These are phyloP conservation scores for Leucoptera coffeella DNA, from an alignment of 2,888 invertebrate genomes.

Conservation along the genomic window DNA sequence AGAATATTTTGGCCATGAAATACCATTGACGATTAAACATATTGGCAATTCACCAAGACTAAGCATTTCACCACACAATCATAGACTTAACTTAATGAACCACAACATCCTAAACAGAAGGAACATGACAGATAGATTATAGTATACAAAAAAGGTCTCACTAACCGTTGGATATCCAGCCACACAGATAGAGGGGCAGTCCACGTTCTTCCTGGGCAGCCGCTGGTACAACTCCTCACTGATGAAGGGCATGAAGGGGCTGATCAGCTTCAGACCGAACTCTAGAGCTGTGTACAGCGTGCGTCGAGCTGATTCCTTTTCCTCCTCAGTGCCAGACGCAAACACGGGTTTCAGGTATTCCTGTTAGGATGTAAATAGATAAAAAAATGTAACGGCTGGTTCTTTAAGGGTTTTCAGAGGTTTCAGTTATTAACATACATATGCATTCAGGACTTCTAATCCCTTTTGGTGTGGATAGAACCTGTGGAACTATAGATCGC, in stretches of 20 bases:
- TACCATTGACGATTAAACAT: too few species aligned
- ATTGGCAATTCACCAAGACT: too few species aligned
- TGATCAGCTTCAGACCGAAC: constrained; percentile 76
- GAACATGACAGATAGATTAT: background rate
- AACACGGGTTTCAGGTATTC: constrained; percentile 88
- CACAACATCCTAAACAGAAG: too few species aligned
- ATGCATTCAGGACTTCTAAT: too few species aligned
- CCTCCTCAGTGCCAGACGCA: constrained; percentile 46
- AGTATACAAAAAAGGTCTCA: background rate
- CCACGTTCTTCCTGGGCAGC: constrained; percentile 59
- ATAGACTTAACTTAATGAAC: too few species aligned
- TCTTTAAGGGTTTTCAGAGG: background rate
- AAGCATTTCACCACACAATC: too few species aligned
- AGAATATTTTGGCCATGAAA: too few species aligned
- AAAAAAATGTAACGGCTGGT: too few species aligned
- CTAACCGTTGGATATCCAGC: constrained; percentile 71
- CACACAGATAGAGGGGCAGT: constrained; percentile 81
- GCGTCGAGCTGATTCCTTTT: constrained; percentile 60
- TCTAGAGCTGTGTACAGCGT: constrained; percentile 81
- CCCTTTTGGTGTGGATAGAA: too few species aligned
- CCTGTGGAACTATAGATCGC: too few species aligned
- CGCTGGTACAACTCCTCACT: constrained; percentile 93
- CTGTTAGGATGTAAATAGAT: constrained; percentile 21
- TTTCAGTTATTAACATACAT: background rate
- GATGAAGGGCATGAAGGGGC: constrained; percentile 97